Evolutionary conservation across 2,888 invertebrate species (phyloP), one percentile per base, ranked within the genome.

Genomic region (Diabrotica balteata): DNA sequence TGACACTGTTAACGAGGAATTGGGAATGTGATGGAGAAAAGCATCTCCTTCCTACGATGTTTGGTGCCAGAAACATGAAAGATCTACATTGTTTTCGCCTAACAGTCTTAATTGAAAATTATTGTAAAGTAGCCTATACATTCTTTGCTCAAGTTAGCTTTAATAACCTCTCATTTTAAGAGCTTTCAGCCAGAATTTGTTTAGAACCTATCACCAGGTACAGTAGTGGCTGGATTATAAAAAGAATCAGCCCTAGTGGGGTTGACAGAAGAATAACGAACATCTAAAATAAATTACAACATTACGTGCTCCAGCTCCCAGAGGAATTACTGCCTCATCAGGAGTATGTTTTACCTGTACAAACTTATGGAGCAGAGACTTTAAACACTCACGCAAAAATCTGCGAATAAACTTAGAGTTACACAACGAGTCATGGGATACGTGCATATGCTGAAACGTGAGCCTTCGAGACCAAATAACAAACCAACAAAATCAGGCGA

Each of bases 241-340:
- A 44, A 64, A 64, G 65, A 49, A 65, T 65, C 65, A 53, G 43
- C 63, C 57, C 63, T 55, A 63, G 57, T 63, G 63, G 63, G 63
- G 55, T 46, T 59, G 65, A n/a, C n/a, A n/a, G 59, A 66, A 62
- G 67, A 67, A 63, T 63, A 47, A 59, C 67, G 67, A 62, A 45
- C 62, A 67, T 62, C 62, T 62, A 62, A 67, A 46, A 67, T 62
- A 62, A 67, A 67, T 67, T 62, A 67, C 67, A 67, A 62, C 62
- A 67, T 62, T 52, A 62, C 62, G 57, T 58, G 58, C 67, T 58
- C 62, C 67, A 67, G 62, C 67, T 54, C 67, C 66, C 67, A n/a
- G 62, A 55, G 62, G 62, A 67, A 60, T 66, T 55, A 60, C 66
- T 60, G 42, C 50, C 54, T 50, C 60, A 47, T 44, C n/a, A n/a